Conservation (phyloP, 2,797 vertebrate species). For the Crenuchus spilurus region DNA sequence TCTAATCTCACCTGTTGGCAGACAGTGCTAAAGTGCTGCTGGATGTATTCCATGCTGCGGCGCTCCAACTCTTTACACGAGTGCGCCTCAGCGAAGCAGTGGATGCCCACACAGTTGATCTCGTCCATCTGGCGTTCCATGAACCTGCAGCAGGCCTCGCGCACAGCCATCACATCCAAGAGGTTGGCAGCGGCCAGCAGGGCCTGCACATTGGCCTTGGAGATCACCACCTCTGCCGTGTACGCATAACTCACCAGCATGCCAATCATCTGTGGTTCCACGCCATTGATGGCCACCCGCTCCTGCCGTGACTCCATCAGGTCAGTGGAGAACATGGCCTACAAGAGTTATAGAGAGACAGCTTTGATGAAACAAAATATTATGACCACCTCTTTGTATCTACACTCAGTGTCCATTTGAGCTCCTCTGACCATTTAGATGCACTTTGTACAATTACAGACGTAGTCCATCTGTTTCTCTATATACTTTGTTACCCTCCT, state of each 20-base stretch:
- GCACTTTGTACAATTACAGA: too few relatives aligned
- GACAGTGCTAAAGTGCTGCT: conserved; percentile 78
- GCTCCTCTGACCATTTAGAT: too few relatives aligned
- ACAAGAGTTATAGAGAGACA: background rate
- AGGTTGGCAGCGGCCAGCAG: conserved; percentile 82
- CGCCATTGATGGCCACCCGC: conserved; percentile 82
- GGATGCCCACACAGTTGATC: conserved; percentile 84
- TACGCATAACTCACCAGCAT: conserved; percentile 83
- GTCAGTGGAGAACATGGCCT: conserved; percentile 84
- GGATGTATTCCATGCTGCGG: conserved; percentile 82
- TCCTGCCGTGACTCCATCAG: conserved; percentile 83
- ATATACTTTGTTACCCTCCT: too few relatives aligned
- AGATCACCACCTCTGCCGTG: conserved; percentile 82
- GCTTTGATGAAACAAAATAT: background rate
- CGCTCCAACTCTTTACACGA: conserved; percentile 79
- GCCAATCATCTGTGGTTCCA: conserved; percentile 83
- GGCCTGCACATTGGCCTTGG: conserved; percentile 82
- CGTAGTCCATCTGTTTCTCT: too few relatives aligned
- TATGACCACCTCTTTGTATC: too few relatives aligned
- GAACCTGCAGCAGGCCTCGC: conserved; percentile 81
- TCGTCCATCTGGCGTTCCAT: conserved; percentile 86
- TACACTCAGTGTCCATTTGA: too few relatives aligned
- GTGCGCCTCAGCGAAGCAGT: conserved; percentile 84
- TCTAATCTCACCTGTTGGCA: conserved; percentile 73
- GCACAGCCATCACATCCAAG: conserved; percentile 81